A percentile compares a stretch with the other conserved stretches of the same genome.
Conservation (phyloP, 2,113 vertebrate species). For the Calypte anna region DNA sequence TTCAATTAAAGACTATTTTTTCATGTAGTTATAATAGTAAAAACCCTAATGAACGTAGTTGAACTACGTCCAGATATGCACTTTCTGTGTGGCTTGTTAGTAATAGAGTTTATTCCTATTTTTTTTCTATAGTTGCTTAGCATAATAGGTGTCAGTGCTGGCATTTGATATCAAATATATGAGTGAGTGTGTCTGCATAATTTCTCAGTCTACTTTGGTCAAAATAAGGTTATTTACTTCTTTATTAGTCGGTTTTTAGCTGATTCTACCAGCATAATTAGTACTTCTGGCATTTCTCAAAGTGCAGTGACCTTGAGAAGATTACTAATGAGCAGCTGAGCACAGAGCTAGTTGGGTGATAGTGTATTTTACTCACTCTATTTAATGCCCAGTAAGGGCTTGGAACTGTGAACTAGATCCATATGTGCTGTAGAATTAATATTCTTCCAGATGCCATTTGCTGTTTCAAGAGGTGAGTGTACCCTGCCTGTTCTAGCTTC, state of each 20-base stretch:
- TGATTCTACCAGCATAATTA: background rate
- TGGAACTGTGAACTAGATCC: background rate
- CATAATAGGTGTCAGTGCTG: background rate
- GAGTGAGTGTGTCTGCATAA: background rate
- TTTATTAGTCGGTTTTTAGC: background rate
- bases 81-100: background rate
- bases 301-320: background rate
- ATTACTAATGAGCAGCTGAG: background rate
- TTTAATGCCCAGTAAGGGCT: background rate
- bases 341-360: background rate
- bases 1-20: background rate
- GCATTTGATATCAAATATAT: background rate
- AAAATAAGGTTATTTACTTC: background rate
- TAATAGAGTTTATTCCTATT: background rate
- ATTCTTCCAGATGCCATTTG: background rate
- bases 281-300: background rate
- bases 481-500: background rate
- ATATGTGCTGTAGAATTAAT: background rate
- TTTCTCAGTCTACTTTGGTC: background rate
- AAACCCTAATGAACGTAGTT: background rate
- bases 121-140: background rate
- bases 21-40: background rate
- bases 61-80: background rate
- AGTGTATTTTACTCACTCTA: background rate
- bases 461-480: background rate